Conservation (phyloP, 2,797 vertebrate species). For the Molossus alvarezi region DNA sequence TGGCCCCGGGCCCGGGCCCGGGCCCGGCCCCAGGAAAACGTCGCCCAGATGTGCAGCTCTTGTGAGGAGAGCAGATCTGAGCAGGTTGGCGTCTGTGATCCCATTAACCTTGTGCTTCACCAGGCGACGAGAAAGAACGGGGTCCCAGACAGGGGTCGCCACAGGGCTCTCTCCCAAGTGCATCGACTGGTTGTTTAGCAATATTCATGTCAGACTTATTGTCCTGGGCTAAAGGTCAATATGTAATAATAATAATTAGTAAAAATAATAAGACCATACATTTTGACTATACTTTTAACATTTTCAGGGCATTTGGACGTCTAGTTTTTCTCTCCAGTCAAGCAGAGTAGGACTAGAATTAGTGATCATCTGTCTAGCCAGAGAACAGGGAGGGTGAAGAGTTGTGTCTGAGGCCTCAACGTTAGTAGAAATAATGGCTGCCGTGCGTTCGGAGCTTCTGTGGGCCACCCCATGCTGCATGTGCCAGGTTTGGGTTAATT, state of each 20-base stretch:
- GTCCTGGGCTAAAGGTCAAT: neutral
- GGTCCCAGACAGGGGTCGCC: neutral
- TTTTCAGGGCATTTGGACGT: neutral
- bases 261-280: conserved; percentile 8
- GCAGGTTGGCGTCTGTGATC: neutral
- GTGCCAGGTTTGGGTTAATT: neutral
- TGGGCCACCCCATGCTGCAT: neutral
- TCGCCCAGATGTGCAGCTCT: neutral
- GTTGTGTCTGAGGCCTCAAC: neutral
- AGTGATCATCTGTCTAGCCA: neutral
- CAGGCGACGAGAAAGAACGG: neutral
- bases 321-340: neutral
- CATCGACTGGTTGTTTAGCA: neutral
- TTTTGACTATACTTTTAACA: neutral
- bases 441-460: neutral
- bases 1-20: neutral
- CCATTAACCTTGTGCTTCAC: neutral
- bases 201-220: neutral
- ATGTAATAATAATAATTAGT: neutral
- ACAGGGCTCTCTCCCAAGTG: neutral
- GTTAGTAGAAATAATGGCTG: neutral
- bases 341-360: neutral
- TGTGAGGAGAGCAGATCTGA: neutral
- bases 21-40: neutral
- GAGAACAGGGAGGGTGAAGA: neutral